Conservation (phyloP, 1,140 invertebrate genomes). For the Saccostrea echinata region DNA sequence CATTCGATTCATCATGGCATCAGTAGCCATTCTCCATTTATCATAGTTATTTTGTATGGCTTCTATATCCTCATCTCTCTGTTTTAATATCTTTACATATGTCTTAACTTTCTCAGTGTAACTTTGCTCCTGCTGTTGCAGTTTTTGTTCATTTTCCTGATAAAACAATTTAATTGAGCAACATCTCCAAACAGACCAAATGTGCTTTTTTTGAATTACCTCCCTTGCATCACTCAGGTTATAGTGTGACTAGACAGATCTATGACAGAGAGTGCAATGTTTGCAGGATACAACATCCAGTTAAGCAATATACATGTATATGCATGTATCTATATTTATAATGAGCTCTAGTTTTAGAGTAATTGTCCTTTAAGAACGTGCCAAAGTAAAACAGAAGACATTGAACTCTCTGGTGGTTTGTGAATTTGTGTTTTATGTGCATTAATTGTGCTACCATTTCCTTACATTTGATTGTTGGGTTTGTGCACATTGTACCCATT, state of each 20-base stretch:
- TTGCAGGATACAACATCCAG: background rate
- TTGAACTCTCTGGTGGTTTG: slow-evolving; percentile 3
- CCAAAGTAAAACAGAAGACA: background rate
- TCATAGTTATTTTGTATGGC: slow-evolving; percentile 62
- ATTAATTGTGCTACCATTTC: slow-evolving; percentile 28
- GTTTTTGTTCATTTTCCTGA: background rate
- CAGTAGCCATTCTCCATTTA: slow-evolving; percentile 65
- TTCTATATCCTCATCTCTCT: slow-evolving; percentile 68
- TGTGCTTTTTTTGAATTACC: background rate
- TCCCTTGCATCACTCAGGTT: background rate
- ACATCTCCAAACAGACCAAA: background rate
- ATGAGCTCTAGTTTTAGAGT: background rate
- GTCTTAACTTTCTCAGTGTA: slow-evolving; percentile 9
- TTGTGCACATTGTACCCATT: slow-evolving; percentile 33
- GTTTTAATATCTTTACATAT: slow-evolving; percentile 48
- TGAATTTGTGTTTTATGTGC: background rate
- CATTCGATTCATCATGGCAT: slow-evolving; percentile 43
- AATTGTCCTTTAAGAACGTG: background rate
- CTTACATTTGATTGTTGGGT: slow-evolving; percentile 34
- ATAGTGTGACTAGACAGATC: background rate
- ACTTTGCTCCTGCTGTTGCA: slow-evolving; percentile 19
- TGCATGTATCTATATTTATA: background rate
- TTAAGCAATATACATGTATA: background rate
- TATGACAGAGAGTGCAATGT: background rate
- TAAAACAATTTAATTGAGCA: background rate